Percentiles rank a stretch among this genome's conserved stretches.
phyloP scores from a whole-genome alignment of 2,888 invertebrate genomes.

The Orthonevra nobilis region DNA sequence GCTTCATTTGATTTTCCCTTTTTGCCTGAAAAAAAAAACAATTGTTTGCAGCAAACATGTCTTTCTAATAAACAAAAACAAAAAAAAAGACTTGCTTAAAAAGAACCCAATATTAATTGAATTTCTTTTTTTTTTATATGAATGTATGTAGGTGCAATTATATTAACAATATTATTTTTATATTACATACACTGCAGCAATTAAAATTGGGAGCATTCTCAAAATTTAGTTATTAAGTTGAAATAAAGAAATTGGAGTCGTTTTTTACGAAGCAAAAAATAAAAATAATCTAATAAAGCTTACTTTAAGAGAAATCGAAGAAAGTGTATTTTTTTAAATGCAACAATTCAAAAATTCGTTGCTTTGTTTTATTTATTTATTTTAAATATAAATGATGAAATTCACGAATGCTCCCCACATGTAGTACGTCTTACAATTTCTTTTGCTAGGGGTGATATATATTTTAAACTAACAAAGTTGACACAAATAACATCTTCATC shows the following conservation, averaged over 20 bases:
- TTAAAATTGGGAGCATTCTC: constrained; percentile 64
- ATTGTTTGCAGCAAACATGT: constrained; percentile 20
- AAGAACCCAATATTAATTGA: constrained; percentile 12
- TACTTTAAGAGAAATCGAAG: constrained; percentile 58
- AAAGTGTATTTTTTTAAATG: constrained; percentile 63
- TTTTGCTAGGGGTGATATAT: constrained; percentile 61
- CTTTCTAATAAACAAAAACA: constrained; percentile 5
- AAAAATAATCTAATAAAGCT: constrained; percentile 37
- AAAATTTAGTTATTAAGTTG: constrained; percentile 62
- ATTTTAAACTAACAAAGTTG: constrained; percentile 27
- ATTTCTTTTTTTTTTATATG: constrained; percentile 44
- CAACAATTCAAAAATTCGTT: constrained; percentile 53
- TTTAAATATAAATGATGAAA: constrained; percentile 26
- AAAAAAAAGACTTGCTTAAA: constrained; percentile 23
- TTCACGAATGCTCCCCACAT: constrained; percentile 53
- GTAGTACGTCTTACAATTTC: constrained; percentile 43
- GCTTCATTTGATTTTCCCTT: constrained; percentile 9
- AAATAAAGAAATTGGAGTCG: constrained; percentile 58
- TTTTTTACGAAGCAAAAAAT: constrained; percentile 49
- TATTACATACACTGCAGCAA: constrained; percentile 29
- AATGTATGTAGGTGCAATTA: constrained; percentile 60
- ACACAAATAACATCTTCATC: constrained; percentile 1
- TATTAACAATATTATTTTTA: constrained; percentile 34
- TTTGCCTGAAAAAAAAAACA: too few relatives aligned
- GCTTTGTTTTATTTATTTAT: constrained; percentile 67